phyloP scores from a whole-genome alignment of 2,888 invertebrate genomes.

The Heteropelma amictum region DNA sequence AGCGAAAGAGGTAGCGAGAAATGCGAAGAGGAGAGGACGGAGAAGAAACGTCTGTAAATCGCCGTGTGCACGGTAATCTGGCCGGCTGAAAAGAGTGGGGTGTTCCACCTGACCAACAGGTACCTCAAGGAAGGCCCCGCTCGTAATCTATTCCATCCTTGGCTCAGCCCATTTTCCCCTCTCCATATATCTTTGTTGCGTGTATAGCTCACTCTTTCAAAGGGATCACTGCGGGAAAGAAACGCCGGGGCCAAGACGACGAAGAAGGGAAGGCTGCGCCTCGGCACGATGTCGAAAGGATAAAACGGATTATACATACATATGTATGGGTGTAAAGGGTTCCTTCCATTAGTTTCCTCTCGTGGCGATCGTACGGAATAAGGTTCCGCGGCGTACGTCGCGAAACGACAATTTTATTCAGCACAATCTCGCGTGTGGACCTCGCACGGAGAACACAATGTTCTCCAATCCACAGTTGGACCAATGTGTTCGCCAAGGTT shows the following conservation, averaged over 20 bases:
- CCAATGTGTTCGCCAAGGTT: no score
- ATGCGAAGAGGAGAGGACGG: conserved; percentile 22
- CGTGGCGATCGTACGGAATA: conserved; percentile 7
- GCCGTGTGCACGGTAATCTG: conserved; percentile 41
- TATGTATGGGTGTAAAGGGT: conserved; percentile 37
- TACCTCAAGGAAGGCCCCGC: conserved; percentile 68
- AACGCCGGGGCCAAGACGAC: conserved; percentile 3
- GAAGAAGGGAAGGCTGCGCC: conserved; percentile 10
- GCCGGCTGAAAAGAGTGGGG: conserved; percentile 63
- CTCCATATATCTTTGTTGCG: conserved; percentile 47
- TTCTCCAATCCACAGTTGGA: no score
- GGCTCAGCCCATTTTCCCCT: conserved; percentile 70
- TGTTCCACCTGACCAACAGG: conserved; percentile 72
- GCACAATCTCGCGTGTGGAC: conserved; percentile 11
- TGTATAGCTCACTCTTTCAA: conserved; percentile 35
- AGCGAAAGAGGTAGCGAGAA: conserved; percentile 32
- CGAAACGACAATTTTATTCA: conserved; percentile 41
- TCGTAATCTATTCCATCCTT: conserved; percentile 69
- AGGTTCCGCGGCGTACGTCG: conserved; percentile 16
- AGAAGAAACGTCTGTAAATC: conserved; percentile 41
- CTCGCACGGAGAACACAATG: no score
- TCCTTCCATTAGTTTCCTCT: conserved; percentile 37
- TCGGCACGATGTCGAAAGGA: background rate
- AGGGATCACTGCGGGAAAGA: conserved; percentile 28
- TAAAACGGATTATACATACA: conserved; percentile 23